These are phyloP conservation scores for Rhagonycha lutea DNA, from an alignment of 2,888 invertebrate species.

Conservation along the genomic window DNA sequence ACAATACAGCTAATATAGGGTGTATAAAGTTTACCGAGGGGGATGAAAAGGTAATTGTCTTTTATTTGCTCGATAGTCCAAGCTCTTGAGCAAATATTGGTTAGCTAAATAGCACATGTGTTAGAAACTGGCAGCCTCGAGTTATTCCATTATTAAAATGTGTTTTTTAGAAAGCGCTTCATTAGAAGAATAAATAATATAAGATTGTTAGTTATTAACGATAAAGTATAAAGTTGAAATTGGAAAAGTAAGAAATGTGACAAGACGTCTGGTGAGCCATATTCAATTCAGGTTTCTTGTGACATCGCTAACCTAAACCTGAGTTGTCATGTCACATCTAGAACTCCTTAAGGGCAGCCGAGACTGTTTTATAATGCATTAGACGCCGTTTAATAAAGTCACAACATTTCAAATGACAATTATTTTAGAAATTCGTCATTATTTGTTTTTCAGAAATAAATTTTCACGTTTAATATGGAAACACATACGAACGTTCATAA, in stretches of 20 bases:
- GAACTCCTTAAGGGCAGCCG: conserved; percentile 20
- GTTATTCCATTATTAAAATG: conserved; percentile 4
- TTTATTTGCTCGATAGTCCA: conserved; percentile 23
- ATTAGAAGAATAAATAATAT: not conserved
- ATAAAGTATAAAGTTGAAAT: conserved; percentile 32
- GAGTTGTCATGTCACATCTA: conserved; percentile 31
- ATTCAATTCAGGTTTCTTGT: conserved; percentile 27
- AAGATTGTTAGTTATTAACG: conserved; percentile 32
- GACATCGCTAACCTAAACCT: conserved; percentile 24
- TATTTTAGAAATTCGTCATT: conserved; percentile 27
- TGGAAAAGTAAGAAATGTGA: conserved; percentile 33
- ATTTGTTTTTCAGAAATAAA: not conserved
- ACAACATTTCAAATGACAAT: conserved; percentile 38
- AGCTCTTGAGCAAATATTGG: conserved; percentile 27
- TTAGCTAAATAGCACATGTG: conserved; percentile 27
- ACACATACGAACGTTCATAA: conserved; percentile 15
- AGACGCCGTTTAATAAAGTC: conserved; percentile 36
- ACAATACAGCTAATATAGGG: conserved; percentile 34
- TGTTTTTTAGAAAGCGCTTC: not conserved
- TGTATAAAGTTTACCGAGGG: conserved; percentile 17
- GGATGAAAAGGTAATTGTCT: conserved; percentile 24
- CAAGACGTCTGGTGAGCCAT: conserved; percentile 34
- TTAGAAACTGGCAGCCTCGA: conserved; percentile 2
- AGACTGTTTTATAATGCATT: conserved; percentile 37
- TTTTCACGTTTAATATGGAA: conserved; percentile 8